A percentile compares a stretch with the other conserved stretches of the same genome.
Evolutionary conservation across 2,797 vertebrate genomes (phyloP).

Genomic region (Furcifer pardalis): DNA sequence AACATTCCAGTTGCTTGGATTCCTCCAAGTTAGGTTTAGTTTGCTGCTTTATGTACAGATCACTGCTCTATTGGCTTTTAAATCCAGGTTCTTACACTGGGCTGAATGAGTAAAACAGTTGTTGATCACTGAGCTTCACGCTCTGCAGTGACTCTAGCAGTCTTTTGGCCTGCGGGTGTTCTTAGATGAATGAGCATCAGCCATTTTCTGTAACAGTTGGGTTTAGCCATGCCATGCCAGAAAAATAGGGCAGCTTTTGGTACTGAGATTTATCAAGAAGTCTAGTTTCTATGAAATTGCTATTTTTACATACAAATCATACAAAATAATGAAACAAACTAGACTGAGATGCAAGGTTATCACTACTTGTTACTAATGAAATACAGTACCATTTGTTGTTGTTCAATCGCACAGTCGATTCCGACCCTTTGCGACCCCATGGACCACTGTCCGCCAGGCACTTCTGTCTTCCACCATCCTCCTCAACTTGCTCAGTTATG

Average conservation of each 20-base stretch:
- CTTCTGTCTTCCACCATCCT: too few relatives aligned
- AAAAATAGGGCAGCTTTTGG: neutral
- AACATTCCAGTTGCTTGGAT: neutral
- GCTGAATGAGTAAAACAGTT: slow-evolving; percentile 3
- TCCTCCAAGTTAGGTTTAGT: neutral
- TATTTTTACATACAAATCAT: neutral
- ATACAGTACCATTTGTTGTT: too few relatives aligned
- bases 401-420: too few relatives aligned
- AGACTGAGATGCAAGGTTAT: neutral
- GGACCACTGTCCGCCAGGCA: too few relatives aligned
- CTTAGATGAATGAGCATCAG: neutral
- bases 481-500: too few relatives aligned
- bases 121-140: neutral
- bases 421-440: too few relatives aligned
- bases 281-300: neutral
- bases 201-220: neutral
- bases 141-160: neutral
- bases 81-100: neutral
- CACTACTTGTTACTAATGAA: neutral
- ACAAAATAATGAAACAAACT: neutral
- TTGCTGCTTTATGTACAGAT: slow-evolving; percentile 12
- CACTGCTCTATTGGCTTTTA: neutral
- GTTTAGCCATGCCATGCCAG: neutral
- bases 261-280: neutral
- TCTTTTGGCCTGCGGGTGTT: neutral